These are phyloP conservation scores for Apeltes quadracus DNA, from an alignment of 2,113 vertebrate genomes.

Conservation along the genomic window DNA sequence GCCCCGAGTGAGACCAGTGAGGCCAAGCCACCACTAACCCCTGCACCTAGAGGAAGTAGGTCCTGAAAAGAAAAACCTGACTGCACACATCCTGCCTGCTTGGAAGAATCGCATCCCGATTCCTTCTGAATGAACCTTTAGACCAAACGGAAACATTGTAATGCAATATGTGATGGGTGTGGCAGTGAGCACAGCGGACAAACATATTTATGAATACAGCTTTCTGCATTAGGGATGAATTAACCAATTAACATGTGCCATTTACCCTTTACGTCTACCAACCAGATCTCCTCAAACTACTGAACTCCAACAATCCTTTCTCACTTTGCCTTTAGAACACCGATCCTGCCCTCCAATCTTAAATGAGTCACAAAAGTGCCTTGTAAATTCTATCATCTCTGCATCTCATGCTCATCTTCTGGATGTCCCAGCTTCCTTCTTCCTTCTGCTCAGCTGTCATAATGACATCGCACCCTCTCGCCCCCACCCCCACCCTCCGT, in stretches of 20 bases:
- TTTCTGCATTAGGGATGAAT: not conserved
- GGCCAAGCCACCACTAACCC: constrained; percentile 2
- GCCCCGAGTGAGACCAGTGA: constrained; percentile 12
- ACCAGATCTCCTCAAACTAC: not conserved
- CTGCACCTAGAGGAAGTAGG: constrained; percentile 21
- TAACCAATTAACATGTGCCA: too few species aligned
- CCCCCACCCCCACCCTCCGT: not conserved
- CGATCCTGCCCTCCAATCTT: not conserved
- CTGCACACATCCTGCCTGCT: not conserved
- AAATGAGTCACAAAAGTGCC: not conserved
- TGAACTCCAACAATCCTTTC: not conserved
- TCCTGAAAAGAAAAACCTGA: constrained; percentile 9
- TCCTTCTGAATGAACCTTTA: not conserved
- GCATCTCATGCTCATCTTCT: too few species aligned
- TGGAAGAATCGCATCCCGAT: not conserved
- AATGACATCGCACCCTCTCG: not conserved
- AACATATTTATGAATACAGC: not conserved
- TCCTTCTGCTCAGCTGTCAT: not conserved
- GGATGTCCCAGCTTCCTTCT: not conserved
- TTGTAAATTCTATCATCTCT: not conserved
- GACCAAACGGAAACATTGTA: not conserved
- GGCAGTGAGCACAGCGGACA: not conserved
- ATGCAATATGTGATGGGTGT: not conserved
- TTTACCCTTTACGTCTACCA: not conserved
- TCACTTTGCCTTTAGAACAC: not conserved